Percentiles rank a stretch among this genome's conserved stretches.
Evolutionary conservation across 2,888 invertebrate species (phyloP).

Genomic region (Syrphus vitripennis): DNA sequence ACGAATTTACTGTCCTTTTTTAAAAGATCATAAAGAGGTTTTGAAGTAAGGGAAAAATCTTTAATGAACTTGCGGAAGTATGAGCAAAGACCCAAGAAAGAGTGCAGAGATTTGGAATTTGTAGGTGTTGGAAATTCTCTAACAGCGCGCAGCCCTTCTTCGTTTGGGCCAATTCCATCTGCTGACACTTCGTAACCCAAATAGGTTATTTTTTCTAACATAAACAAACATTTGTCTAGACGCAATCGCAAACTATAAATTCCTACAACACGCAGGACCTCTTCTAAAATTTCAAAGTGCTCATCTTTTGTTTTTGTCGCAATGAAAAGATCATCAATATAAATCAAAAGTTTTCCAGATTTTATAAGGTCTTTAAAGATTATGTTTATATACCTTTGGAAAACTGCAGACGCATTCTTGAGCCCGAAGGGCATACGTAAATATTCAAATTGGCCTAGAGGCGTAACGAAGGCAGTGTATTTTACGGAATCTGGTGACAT

Average conservation of each 20-base stretch:
- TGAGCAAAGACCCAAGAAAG: constrained; percentile 22
- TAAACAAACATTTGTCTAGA: constrained; percentile 71
- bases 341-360: constrained; percentile 61
- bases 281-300: background rate
- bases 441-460: background rate
- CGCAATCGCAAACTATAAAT: constrained; percentile 45
- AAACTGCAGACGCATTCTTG: too few relatives aligned
- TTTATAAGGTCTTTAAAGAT: background rate
- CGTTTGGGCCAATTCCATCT: constrained; percentile 14
- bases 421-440: too few relatives aligned
- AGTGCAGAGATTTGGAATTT: constrained; percentile 28
- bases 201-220: constrained; percentile 21
- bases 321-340: constrained; percentile 73
- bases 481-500: background rate
- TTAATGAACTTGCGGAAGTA: constrained; percentile 16
- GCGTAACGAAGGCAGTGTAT: background rate
- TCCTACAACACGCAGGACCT: constrained; percentile 48
- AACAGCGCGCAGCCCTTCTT: background rate
- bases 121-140: constrained; percentile 40
- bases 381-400: background rate
- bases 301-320: constrained; percentile 56
- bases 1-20: constrained; percentile 19
- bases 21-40: constrained; percentile 19
- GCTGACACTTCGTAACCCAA: constrained; percentile 36
- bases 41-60: background rate